Evolutionary conservation across 2,113 vertebrate genomes (phyloP).

Genomic region (Mobula birostris): DNA sequence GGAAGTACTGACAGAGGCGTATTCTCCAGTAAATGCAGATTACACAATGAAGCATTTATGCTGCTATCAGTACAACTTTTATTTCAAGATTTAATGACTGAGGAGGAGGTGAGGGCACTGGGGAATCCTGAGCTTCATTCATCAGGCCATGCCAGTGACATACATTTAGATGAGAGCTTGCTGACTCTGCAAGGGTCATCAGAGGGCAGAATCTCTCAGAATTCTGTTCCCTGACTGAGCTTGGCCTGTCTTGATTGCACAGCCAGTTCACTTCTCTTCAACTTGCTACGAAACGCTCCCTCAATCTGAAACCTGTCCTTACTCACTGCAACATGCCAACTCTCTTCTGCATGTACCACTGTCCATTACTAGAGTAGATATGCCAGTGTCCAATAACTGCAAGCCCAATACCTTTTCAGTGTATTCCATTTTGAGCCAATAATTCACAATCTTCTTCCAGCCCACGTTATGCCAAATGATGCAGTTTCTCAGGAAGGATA

Average conservation of each 20-base stretch:
- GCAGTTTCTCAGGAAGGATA: not conserved
- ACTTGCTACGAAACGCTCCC: not conserved
- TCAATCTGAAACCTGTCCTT: not conserved
- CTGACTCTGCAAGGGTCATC: not conserved
- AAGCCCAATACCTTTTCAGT: not conserved
- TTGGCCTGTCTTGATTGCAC: not conserved
- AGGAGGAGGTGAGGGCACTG: not conserved
- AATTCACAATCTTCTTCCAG: too few species aligned
- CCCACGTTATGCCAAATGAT: not conserved
- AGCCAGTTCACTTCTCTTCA: not conserved
- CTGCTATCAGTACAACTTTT: not conserved
- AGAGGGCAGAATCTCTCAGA: not conserved
- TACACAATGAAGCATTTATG: not conserved
- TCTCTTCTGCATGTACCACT: not conserved
- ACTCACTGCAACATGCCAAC: not conserved
- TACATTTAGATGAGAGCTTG: not conserved
- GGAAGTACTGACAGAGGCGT: not conserved
- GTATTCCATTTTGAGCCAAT: too few species aligned
- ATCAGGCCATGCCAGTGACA: not conserved
- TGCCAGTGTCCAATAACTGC: not conserved
- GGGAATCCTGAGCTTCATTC: not conserved
- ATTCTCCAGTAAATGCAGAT: not conserved
- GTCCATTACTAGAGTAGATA: not conserved
- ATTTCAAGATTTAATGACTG: not conserved
- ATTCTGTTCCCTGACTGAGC: not conserved